These are phyloP conservation scores for Theonella swinhoei DNA, from an alignment of 37 sponge, comb jelly and placozoan genomes.

Conservation along the genomic window DNA sequence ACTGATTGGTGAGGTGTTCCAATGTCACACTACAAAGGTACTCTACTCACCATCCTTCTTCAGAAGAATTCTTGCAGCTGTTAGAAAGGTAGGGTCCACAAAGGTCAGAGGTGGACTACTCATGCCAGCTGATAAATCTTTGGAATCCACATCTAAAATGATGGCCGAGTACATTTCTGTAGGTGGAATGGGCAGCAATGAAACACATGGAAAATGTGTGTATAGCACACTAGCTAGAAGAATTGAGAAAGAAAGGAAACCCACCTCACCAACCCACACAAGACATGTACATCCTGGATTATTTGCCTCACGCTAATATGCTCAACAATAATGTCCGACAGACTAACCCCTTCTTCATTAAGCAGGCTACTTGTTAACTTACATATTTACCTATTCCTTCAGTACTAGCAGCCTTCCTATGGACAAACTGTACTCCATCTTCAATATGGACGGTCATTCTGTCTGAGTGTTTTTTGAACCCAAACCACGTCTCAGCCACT, in stretches of 20 bases:
- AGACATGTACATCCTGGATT: too few species aligned
- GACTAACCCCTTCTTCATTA: background rate
- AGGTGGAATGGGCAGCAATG: background rate
- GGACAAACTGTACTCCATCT: constrained; percentile 75
- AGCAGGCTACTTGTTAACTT: too few species aligned
- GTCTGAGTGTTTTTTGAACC: constrained; percentile 15
- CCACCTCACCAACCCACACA: too few species aligned
- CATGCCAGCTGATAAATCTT: constrained; percentile 49
- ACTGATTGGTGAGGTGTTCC: too few species aligned
- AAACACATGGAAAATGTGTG: too few species aligned
- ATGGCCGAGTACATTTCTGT: constrained; percentile 50
- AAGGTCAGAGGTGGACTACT: constrained; percentile 74
- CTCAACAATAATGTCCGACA: background rate
- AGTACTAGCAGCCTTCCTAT: background rate
- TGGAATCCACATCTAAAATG: constrained; percentile 80
- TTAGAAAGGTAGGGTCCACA: constrained; percentile 36
- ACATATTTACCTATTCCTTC: too few species aligned
- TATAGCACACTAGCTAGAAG: too few species aligned
- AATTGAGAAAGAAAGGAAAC: too few species aligned
- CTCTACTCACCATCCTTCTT: background rate
- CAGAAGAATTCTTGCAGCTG: constrained; percentile 27
- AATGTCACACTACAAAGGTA: background rate
- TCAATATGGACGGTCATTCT: constrained; percentile 43
- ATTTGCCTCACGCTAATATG: too few species aligned
- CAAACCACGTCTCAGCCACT: constrained; percentile 84